Conservation (phyloP, 2,888 invertebrate species). For the Formica aserva region DNA sequence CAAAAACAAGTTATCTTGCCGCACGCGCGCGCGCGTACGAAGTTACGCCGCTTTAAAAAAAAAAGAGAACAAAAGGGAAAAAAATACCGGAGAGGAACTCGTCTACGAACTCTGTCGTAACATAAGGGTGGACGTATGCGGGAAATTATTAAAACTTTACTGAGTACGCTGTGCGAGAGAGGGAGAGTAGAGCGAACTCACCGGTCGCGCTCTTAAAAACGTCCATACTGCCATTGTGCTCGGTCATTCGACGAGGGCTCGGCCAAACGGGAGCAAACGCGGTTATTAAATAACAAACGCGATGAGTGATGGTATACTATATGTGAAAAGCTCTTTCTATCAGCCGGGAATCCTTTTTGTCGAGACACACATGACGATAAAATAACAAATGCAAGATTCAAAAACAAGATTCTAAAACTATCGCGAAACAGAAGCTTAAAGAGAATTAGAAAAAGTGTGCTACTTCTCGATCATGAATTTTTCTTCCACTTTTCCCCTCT, state of each 20-base stretch:
- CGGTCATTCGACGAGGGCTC: constrained; percentile 48
- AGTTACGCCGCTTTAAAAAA: constrained; percentile 19
- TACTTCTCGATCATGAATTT: not conserved
- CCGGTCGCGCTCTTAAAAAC: constrained; percentile 44
- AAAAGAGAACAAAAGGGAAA: not conserved
- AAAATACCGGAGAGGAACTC: not conserved
- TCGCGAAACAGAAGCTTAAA: constrained; percentile 6
- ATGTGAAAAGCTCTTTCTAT: constrained; percentile 29
- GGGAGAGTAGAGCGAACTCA: not conserved
- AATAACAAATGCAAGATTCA: constrained; percentile 37
- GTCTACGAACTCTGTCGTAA: constrained; percentile 4
- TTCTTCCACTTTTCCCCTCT: not conserved
- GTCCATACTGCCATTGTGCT: constrained; percentile 39
- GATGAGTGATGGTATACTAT: constrained; percentile 38
- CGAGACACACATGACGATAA: constrained; percentile 3
- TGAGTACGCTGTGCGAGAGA: constrained; percentile 21
- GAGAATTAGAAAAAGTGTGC: not conserved
- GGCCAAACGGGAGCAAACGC: constrained; percentile 32
- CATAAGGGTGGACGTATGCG: constrained; percentile 12
- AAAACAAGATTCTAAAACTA: constrained; percentile 31
- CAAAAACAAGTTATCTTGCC: constrained; percentile 41
- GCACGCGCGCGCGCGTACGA: constrained; percentile 10
- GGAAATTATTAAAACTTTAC: constrained; percentile 49
- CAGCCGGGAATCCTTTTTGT: constrained; percentile 9
- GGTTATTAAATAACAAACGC: constrained; percentile 53